phyloP scores from a whole-genome alignment of 2,797 vertebrate species.

The Cossypha niveicapilla region DNA sequence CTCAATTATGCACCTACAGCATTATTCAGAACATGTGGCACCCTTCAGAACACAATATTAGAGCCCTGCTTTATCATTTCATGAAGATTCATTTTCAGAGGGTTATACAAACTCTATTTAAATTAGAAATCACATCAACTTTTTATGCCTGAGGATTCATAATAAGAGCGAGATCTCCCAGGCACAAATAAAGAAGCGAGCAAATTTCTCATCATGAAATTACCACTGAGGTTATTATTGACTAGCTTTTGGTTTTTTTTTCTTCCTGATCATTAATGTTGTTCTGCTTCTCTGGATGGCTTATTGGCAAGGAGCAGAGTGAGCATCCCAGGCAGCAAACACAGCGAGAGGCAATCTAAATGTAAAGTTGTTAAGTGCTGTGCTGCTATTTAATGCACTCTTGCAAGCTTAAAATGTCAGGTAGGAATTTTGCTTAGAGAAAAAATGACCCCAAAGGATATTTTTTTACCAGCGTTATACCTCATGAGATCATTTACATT shows the following conservation, averaged over 20 bases:
- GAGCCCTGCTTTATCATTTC: not conserved
- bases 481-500: not conserved
- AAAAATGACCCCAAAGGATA: not conserved
- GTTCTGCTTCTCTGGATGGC: slow-evolving; percentile 15
- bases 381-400: not conserved
- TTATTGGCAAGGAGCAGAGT: slow-evolving; percentile 7
- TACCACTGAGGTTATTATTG: slow-evolving; percentile 23
- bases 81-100: not conserved
- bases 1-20: not conserved
- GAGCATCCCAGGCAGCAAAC: not conserved
- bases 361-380: slow-evolving; percentile 27
- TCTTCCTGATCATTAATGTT: slow-evolving; percentile 12
- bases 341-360: not conserved
- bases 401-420: not conserved
- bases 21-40: not conserved
- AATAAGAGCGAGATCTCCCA: not conserved
- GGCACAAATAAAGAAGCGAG: not conserved
- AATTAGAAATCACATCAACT: slow-evolving; percentile 28
- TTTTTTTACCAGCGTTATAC: not conserved
- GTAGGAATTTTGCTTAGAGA: not conserved
- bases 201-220: slow-evolving; percentile 39
- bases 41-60: not conserved
- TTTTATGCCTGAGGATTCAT: not conserved
- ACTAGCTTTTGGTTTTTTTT: slow-evolving; percentile 42
- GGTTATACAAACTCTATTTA: not conserved